Evolutionary conservation across 2,888 invertebrate species (phyloP).

Genomic region (Baccha elongata): DNA sequence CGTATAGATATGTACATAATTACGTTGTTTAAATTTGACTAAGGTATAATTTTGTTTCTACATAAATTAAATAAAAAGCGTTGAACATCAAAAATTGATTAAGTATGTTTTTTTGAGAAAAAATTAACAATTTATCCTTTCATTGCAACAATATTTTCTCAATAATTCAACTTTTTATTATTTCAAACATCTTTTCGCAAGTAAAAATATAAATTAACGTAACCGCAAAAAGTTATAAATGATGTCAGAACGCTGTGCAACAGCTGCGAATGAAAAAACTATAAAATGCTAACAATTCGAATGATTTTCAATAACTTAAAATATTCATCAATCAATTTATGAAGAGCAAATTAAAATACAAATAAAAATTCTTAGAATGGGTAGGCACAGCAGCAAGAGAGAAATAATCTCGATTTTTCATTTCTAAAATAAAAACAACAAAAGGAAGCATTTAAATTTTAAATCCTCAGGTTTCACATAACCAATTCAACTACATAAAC

Average conservation of each 20-base stretch:
- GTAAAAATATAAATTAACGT: neutral
- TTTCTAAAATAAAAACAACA: too few species aligned
- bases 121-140: too few species aligned
- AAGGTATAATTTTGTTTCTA: too few species aligned
- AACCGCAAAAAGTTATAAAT: neutral
- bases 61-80: too few species aligned
- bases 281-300: neutral
- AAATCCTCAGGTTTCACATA: slow-evolving; percentile 70
- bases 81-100: too few species aligned
- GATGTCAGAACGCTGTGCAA: neutral
- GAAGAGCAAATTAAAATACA: slow-evolving; percentile 30
- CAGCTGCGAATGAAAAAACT: neutral
- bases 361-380: slow-evolving; percentile 10
- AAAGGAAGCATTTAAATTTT: slow-evolving; percentile 52
- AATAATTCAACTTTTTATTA: too few species aligned
- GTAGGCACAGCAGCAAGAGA: slow-evolving; percentile 3
- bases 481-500: neutral
- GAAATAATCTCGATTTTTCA: too few species aligned
- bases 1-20: too few species aligned
- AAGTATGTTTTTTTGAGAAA: too few species aligned
- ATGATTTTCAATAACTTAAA: slow-evolving; percentile 21
- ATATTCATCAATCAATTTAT: slow-evolving; percentile 23
- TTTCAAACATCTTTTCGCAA: too few species aligned
- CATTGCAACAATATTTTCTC: too few species aligned
- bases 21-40: too few species aligned